A percentile compares a stretch with the other conserved stretches of the same genome.
Evolutionary conservation across 2,888 invertebrate genomes (phyloP).

Genomic region (Dicranocentrus wangi): DNA sequence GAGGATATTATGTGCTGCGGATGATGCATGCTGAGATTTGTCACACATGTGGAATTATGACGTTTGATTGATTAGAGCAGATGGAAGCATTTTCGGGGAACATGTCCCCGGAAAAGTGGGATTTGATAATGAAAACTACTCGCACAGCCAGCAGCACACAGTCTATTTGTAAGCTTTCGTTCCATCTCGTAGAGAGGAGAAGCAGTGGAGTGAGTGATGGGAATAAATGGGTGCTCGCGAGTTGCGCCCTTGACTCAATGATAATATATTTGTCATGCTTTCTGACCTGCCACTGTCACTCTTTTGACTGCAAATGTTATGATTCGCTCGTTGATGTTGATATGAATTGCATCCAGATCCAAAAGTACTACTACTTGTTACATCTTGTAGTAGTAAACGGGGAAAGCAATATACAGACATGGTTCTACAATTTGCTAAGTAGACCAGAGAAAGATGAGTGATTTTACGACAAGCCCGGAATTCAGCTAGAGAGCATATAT

Average conservation of each 20-base stretch:
- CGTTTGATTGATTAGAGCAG: conserved; percentile 72
- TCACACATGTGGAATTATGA: conserved; percentile 70
- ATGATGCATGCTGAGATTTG: conserved; percentile 60
- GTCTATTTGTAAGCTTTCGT: not conserved
- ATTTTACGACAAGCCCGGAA: too few relatives aligned
- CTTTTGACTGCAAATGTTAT: not conserved
- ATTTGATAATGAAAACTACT: not conserved
- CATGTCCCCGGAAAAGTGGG: not conserved
- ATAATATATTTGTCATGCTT: not conserved
- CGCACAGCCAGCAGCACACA: not conserved
- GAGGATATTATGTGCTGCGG: too few relatives aligned
- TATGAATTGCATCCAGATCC: too few relatives aligned
- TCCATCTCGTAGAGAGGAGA: not conserved
- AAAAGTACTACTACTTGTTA: too few relatives aligned
- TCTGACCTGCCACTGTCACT: conserved; percentile 1
- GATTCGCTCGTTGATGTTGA: not conserved
- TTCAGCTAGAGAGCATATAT: too few relatives aligned
- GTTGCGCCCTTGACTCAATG: not conserved
- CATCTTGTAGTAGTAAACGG: too few relatives aligned
- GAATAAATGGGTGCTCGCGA: too few relatives aligned
- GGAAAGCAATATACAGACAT: too few relatives aligned
- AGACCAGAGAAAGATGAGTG: too few relatives aligned
- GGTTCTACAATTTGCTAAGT: too few relatives aligned
- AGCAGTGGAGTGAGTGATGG: too few relatives aligned
- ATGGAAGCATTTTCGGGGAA: conserved; percentile 57